A percentile compares a stretch with the other conserved stretches of the same genome.
Evolutionary conservation across 2,888 invertebrate genomes (phyloP).

Genomic region (Drosophila anomalipes): DNA sequence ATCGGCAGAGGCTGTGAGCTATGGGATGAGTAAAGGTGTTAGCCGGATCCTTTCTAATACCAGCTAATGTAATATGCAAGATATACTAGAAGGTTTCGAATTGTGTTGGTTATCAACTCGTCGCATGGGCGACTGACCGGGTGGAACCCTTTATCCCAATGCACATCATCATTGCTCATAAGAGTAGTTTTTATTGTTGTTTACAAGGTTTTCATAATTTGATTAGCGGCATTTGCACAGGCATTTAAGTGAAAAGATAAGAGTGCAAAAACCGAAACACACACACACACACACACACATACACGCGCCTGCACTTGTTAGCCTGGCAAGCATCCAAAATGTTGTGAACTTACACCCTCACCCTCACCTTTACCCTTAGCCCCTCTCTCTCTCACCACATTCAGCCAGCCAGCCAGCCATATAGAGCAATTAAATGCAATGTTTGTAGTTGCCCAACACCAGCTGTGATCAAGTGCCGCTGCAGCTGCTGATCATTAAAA

Average conservation of each 20-base stretch:
- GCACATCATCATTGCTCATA: conserved; percentile 53
- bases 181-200: conserved; percentile 4
- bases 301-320: conserved; percentile 2
- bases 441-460: conserved; percentile 34
- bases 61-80: background rate
- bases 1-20: background rate
- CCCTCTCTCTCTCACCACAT: background rate
- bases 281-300: conserved; percentile 30
- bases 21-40: background rate
- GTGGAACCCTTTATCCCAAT: conserved; percentile 41
- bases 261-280: conserved; percentile 35
- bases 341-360: conserved; percentile 20
- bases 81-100: background rate
- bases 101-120: conserved; percentile 28
- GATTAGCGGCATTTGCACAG: conserved; percentile 73
- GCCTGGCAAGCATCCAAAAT: conserved; percentile 54
- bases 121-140: conserved; percentile 45
- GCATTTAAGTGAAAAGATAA: conserved; percentile 76
- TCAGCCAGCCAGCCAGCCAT: background rate
- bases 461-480: conserved; percentile 49
- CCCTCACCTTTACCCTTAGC: background rate
- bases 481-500: conserved; percentile 46
- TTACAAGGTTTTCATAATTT: conserved; percentile 62
- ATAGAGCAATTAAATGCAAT: conserved; percentile 57
- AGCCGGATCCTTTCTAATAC: background rate